A percentile compares a stretch with the other conserved stretches of the same genome.
phyloP scores from a whole-genome alignment of 1,140 invertebrate species.

The Drosophila hydei region DNA sequence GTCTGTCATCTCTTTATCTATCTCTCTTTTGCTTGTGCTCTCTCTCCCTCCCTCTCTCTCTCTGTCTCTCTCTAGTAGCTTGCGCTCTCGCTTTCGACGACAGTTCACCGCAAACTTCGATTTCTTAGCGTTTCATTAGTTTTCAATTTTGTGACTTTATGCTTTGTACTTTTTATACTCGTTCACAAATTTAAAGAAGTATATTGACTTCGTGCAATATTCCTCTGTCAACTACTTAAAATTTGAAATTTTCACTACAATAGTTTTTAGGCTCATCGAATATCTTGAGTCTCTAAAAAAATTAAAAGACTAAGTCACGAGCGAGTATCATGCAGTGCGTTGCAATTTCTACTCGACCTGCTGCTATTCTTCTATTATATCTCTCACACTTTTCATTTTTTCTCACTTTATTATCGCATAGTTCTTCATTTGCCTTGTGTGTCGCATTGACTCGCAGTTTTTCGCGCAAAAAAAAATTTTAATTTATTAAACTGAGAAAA shows the following conservation, averaged over 20 bases:
- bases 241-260: too few species aligned
- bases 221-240: too few species aligned
- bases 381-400: conserved; percentile 12
- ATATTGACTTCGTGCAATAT: too few species aligned
- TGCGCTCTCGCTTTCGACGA: conserved; percentile 66
- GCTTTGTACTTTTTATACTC: not conserved
- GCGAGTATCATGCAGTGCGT: too few species aligned
- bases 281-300: too few species aligned
- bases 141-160: conserved; percentile 38
- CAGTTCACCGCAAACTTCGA: conserved; percentile 37
- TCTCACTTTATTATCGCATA: conserved; percentile 22
- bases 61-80: conserved; percentile 11
- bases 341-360: not conserved
- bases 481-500: conserved; percentile 39
- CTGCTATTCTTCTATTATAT: conserved; percentile 25
- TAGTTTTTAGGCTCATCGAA: too few species aligned
- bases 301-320: too few species aligned
- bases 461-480: conserved; percentile 55
- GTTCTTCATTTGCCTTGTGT: conserved; percentile 11
- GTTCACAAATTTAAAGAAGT: too few species aligned
- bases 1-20: conserved; percentile 2
- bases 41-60: conserved; percentile 18
- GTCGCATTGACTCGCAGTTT: conserved; percentile 10
- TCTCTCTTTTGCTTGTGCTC: conserved; percentile 36
- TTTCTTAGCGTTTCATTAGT: conserved; percentile 55